Percentiles rank a stretch among this genome's conserved stretches.
Conservation (phyloP, 2,113 vertebrate genomes). For the Mesocricetus auratus region DNA sequence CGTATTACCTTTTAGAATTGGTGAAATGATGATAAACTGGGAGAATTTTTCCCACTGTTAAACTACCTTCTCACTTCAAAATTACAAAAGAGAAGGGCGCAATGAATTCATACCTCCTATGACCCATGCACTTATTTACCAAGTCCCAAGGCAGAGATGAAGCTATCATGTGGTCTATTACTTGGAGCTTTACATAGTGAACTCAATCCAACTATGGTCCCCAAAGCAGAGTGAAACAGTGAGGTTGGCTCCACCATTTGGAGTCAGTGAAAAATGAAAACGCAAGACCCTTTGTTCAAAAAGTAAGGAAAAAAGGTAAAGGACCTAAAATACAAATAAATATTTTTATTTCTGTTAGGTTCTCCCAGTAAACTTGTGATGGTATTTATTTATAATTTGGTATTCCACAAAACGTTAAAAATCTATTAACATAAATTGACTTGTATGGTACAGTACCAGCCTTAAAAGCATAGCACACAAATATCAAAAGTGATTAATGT, state of each 20-base stretch:
- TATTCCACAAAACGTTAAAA: background rate
- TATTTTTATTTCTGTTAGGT: background rate
- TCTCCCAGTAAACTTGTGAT: background rate
- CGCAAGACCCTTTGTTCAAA: background rate
- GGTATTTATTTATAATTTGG: background rate
- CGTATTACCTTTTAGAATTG: slow-evolving; percentile 38
- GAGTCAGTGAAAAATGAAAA: background rate
- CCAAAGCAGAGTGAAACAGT: background rate
- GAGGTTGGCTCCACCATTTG: background rate
- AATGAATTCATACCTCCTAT: background rate
- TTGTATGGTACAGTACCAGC: background rate
- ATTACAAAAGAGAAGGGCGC: background rate
- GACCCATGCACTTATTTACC: background rate
- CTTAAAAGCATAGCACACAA: slow-evolving; percentile 42
- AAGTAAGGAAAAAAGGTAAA: background rate
- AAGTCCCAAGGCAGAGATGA: background rate
- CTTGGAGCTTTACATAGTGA: background rate
- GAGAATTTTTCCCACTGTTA: background rate
- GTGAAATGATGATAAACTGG: slow-evolving; percentile 59
- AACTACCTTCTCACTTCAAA: background rate
- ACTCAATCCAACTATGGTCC: background rate
- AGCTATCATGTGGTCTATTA: background rate
- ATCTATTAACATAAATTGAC: background rate
- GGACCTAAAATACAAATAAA: background rate
- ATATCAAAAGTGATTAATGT: background rate